Base-by-base conservation (phyloP, 2,888 invertebrate species). In the Leptura quadrifasciata region DNA sequence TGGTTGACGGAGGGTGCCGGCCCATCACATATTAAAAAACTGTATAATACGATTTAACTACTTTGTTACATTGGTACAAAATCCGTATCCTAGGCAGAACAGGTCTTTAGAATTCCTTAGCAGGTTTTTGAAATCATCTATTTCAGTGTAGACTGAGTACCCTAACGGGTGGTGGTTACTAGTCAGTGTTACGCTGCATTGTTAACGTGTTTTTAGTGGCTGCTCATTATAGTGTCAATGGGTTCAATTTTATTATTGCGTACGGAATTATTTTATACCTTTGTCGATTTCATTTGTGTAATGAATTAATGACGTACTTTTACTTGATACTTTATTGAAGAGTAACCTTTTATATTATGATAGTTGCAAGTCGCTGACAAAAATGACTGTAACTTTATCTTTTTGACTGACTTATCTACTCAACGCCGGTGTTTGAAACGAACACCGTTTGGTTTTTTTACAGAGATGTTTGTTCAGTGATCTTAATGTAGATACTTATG, bases 111-210 rank as follows among this genome's bases (percentile, higher is more conserved):
- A 81, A 78, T 82, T 81, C 75, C 77, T 81, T 82, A 80, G 79
- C 74, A 78, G 79, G 77, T 81, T 82, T 80, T 81, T 75, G 75
- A 78, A 76, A 79, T 70, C 64, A 73, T 84, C 82, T 84, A 81
- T 84, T 85, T 86, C 84, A 85, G 86, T 87, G 85, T 87, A 85
- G 85, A 86, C 87, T 86, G 86, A 86, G 82, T 83, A 82, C 86
- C 84, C 81, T 80, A 77, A 76, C 78, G 83, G 85, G 84, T 83
- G 80, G 86, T 84, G 85, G 87, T 88, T 88, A 87, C 88, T 88
- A 88, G 89, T 89, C 88, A 87, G 87, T 87, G 86, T 87, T 85
- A 85, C 76, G 82, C 84, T 86, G 84, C 83, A 85, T 84, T 84
- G 83, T 85, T 85, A 82, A 83, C 79, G 81, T 64, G 79, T 78